Percentiles rank a stretch among this genome's conserved stretches.
These are phyloP conservation scores for Thyatira batis DNA, from an alignment of 2,888 invertebrate species.

Conservation along the genomic window DNA sequence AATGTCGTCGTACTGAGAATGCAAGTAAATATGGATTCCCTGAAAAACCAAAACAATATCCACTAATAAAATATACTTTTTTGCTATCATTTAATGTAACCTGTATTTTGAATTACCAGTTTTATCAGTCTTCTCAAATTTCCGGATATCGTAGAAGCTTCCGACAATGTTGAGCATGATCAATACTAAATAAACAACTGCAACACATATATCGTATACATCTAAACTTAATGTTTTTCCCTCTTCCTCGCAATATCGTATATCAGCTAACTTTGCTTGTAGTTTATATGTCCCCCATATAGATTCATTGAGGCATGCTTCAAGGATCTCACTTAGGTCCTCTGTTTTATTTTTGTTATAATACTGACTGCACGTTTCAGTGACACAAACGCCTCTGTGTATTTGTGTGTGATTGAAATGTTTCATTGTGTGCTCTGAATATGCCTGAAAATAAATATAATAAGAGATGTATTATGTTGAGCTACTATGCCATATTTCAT, in stretches of 20 bases:
- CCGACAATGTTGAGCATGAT: slow-evolving; percentile 56
- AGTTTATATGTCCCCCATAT: slow-evolving; percentile 53
- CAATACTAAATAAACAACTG: slow-evolving; percentile 51
- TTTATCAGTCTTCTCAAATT: slow-evolving; percentile 34
- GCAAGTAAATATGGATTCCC: slow-evolving; percentile 64
- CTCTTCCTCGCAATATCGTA: slow-evolving; percentile 57
- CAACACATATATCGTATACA: slow-evolving; percentile 49
- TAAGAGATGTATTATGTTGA: too few species aligned
- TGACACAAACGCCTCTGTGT: slow-evolving; percentile 67
- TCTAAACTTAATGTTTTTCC: slow-evolving; percentile 43
- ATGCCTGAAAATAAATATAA: slow-evolving; percentile 64
- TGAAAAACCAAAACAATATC: slow-evolving; percentile 30
- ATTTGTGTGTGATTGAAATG: slow-evolving; percentile 70
- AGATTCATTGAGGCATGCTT: slow-evolving; percentile 60
- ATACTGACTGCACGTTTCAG: slow-evolving; percentile 49
- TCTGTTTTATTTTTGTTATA: slow-evolving; percentile 22
- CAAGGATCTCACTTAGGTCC: slow-evolving; percentile 51
- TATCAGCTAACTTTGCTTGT: slow-evolving; percentile 45
- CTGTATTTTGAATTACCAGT: slow-evolving; percentile 37
- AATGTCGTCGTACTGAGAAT: slow-evolving; percentile 66
- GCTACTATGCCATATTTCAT: too few species aligned
- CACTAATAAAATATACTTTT: not conserved
- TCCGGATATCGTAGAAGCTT: slow-evolving; percentile 54
- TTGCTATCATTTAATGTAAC: not conserved
- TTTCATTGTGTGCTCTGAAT: slow-evolving; percentile 58